These are phyloP conservation scores for Paguma larvata DNA, from an alignment of 2,797 vertebrate species.

Conservation along the genomic window DNA sequence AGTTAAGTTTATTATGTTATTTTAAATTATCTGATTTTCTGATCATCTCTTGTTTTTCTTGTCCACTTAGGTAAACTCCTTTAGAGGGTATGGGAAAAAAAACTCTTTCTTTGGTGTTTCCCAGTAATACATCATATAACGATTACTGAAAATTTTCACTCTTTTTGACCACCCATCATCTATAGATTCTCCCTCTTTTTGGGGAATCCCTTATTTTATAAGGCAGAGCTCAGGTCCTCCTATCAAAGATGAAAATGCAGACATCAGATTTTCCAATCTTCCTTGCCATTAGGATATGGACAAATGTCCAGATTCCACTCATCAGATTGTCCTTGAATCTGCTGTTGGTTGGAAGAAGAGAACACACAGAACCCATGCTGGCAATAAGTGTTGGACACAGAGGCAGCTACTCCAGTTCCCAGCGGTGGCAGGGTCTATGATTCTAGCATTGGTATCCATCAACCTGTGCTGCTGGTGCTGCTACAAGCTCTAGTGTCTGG, in stretches of 20 bases:
- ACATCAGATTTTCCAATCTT: neutral
- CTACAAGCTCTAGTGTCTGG: neutral
- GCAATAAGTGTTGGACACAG: no score
- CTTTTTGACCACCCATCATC: neutral
- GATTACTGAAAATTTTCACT: neutral
- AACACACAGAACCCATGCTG: neutral
- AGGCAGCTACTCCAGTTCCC: neutral
- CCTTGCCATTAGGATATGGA: neutral
- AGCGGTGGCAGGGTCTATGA: neutral
- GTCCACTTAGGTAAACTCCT: neutral
- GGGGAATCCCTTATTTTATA: neutral
- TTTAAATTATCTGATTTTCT: neutral
- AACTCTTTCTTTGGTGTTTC: neutral
- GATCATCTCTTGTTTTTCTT: neutral
- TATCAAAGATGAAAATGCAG: neutral
- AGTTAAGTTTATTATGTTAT: neutral
- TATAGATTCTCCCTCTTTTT: neutral
- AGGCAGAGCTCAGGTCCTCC: neutral
- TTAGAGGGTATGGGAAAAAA: neutral
- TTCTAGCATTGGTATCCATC: neutral
- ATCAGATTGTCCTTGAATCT: neutral
- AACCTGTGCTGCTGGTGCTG: neutral
- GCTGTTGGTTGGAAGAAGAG: neutral
- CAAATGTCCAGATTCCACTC: neutral
- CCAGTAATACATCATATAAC: neutral